A percentile compares a stretch with the other conserved stretches of the same genome.
Conservation (phyloP, 37 sponge, comb jelly and placozoan species). For the Mnemiopsis leidyi region DNA sequence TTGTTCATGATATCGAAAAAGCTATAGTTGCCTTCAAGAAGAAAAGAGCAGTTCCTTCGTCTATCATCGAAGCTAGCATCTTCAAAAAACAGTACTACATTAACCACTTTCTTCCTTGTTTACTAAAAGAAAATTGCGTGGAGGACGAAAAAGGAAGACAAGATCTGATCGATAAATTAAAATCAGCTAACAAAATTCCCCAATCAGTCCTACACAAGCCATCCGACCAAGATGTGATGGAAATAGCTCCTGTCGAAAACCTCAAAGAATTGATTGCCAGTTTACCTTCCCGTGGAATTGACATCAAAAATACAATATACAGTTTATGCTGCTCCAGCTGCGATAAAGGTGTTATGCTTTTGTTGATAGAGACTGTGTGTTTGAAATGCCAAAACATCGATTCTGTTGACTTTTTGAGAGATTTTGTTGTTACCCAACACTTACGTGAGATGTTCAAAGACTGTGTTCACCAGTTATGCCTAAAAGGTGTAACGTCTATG, state of each 20-base stretch:
- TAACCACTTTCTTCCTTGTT: slow-evolving; percentile 42
- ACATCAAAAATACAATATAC: neutral
- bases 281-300: neutral
- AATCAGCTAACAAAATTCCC: slow-evolving; percentile 33
- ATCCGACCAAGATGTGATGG: neutral
- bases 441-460: neutral
- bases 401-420: neutral
- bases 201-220: neutral
- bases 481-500: neutral
- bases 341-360: neutral
- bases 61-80: slow-evolving; percentile 41
- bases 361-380: neutral
- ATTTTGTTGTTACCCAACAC: neutral
- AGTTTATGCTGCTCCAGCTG: neutral
- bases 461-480: neutral
- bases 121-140: neutral
- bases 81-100: slow-evolving; percentile 64
- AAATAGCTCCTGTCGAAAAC: neutral
- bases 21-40: slow-evolving; percentile 13
- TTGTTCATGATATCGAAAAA: slow-evolving; percentile 38
- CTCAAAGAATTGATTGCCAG: neutral
- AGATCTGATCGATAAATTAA: neutral
- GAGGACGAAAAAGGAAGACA: neutral
- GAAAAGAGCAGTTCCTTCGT: slow-evolving; percentile 6
- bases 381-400: neutral